Evolutionary conservation across 1,140 invertebrate genomes (phyloP).

Genomic region (Bombus waltoni): DNA sequence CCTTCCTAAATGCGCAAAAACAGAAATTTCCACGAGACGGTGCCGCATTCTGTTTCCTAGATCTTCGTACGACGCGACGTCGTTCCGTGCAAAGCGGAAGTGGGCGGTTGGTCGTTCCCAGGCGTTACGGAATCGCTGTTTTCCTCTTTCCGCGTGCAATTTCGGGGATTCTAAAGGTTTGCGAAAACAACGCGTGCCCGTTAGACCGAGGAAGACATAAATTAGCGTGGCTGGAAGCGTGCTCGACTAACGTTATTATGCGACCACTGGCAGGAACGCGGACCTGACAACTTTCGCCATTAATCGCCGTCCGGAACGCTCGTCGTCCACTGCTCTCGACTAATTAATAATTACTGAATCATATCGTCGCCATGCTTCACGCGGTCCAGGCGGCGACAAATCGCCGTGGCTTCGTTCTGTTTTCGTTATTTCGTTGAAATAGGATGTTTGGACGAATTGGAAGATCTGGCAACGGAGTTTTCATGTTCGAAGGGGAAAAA

Average conservation of each 20-base stretch:
- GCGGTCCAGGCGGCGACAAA: not conserved
- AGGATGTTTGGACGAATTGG: not conserved
- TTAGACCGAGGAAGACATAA: constrained; percentile 62
- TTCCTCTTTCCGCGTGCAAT: not conserved
- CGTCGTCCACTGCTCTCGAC: constrained; percentile 13
- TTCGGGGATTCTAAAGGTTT: not conserved
- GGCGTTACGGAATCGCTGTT: constrained; percentile 1
- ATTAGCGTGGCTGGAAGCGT: constrained; percentile 50
- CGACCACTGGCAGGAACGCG: constrained; percentile 46
- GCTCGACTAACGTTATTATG: constrained; percentile 51
- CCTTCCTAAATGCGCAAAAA: no score
- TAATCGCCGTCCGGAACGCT: constrained; percentile 16
- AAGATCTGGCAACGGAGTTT: not conserved
- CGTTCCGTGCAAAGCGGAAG: not conserved
- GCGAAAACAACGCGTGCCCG: constrained; percentile 36
- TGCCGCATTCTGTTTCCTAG: not conserved
- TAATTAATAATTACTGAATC: constrained; percentile 49
- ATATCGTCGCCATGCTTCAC: constrained; percentile 30
- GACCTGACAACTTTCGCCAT: constrained; percentile 38
- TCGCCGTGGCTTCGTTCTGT: not conserved
- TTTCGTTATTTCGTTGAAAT: not conserved
- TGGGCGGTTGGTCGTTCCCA: not conserved
- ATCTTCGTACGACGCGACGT: not conserved
- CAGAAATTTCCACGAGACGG: not conserved
- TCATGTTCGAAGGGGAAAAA: not conserved